Evolutionary conservation across 2,113 vertebrate species (phyloP), one percentile per base, ranked within the genome.

Genomic region (Raphicerus campestris): DNA sequence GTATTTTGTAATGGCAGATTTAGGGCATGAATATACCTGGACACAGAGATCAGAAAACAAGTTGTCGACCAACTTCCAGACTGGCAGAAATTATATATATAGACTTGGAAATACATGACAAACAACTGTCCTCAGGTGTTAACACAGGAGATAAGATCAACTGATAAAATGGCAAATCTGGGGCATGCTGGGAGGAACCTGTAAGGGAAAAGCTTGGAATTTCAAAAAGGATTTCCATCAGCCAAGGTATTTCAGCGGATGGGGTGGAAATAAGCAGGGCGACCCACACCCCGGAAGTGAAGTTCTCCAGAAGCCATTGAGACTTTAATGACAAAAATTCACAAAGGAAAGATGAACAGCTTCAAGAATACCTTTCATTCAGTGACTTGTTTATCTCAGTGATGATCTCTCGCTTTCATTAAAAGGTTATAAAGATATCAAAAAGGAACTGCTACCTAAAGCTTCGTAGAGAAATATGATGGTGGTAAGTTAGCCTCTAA

Each of bases 131-230:
- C 70, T 83, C 22, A 24, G 14, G 6, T 16, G 17, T 16, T 78
- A 26, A 55, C 35, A 1, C 30, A 20, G 30, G 42, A 51, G 13
- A 7, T 13, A 7, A 30, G 55, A 47, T 5, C 10, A 9, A 0
- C 6, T 0, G 16, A 19, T 17, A 20, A 60, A 35, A 0, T 11
- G 32, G 49, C 53, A 22, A n/a, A 28, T 20, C 45, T 49, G 17
- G 77, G 49, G 4, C 0, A 0, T 30, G 30, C 1, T 0, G 28
- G 28, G 28, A 22, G 49, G 10, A 35, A 4, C 9, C 6, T 6
- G 20, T 11, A 24, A 30, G 66, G n/a, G 42, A 80, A 58, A 66
- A 84, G 22, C 26, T 61, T 14, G 66, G 49, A n/a, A 70, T n/a
- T 94, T 80, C n/a, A 15, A 15, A 55, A 49, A 26, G 17, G 22